Evolutionary conservation across 2,888 invertebrate species (phyloP).

Genomic region (Orthosia cruda): DNA sequence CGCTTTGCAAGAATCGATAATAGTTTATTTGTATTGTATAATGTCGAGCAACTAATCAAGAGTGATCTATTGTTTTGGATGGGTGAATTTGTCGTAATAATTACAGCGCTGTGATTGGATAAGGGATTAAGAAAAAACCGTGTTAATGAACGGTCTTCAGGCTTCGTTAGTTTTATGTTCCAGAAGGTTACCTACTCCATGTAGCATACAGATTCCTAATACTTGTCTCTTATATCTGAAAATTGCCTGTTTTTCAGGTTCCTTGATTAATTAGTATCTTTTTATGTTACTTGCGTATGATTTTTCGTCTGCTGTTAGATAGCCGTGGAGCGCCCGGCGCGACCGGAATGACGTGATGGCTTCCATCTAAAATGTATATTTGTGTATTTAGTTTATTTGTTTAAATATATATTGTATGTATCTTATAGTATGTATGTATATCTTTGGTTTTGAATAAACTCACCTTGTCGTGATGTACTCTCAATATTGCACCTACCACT

Average conservation of each 20-base stretch:
- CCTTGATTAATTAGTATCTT: not conserved
- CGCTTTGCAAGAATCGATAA: constrained; percentile 64
- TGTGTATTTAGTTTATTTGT: too few species aligned
- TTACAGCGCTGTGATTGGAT: constrained; percentile 26
- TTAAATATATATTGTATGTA: too few species aligned
- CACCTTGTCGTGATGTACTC: too few species aligned
- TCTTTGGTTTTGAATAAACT: too few species aligned
- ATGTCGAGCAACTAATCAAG: constrained; percentile 49
- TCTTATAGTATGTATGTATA: too few species aligned
- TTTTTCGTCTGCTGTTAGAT: not conserved
- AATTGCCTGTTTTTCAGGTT: not conserved
- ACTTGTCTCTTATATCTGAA: not conserved
- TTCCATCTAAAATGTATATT: too few species aligned
- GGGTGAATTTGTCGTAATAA: constrained; percentile 39
- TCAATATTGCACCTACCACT: too few species aligned
- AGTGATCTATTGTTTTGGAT: constrained; percentile 43
- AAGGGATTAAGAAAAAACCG: not conserved
- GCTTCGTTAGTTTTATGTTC: constrained; percentile 38
- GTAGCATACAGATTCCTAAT: not conserved
- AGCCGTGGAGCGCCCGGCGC: too few species aligned
- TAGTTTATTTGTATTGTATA: constrained; percentile 64
- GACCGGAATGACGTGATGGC: not conserved
- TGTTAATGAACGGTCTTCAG: constrained; percentile 13
- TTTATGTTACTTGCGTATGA: not conserved
- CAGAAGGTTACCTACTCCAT: constrained; percentile 8